A percentile compares a stretch with the other conserved stretches of the same genome.
These are phyloP conservation scores for Penaeus chinensis DNA, from an alignment of 1,140 invertebrate genomes.

Conservation along the genomic window DNA sequence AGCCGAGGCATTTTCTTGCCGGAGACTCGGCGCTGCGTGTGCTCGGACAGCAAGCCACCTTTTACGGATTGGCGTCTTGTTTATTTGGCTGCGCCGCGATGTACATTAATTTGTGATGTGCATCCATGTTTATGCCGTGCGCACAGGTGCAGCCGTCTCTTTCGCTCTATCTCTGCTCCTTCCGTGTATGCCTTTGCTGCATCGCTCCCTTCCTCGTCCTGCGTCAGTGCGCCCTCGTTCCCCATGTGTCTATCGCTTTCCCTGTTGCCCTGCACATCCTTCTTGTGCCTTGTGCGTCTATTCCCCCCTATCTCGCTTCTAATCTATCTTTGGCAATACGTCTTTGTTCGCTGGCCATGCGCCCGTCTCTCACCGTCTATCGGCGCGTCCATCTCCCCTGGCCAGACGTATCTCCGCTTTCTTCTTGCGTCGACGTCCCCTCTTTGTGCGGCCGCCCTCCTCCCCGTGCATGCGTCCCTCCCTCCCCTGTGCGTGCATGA, in stretches of 20 bases:
- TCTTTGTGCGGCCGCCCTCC: not conserved
- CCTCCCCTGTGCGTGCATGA: not conserved
- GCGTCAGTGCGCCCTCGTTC: not conserved
- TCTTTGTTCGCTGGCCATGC: constrained; percentile 11
- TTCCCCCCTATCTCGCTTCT: not conserved
- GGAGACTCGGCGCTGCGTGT: no score
- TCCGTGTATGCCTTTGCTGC: not conserved
- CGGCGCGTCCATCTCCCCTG: constrained; percentile 21
- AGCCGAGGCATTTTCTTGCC: no score
- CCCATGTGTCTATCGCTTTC: constrained; percentile 13
- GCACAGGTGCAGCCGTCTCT: no score
- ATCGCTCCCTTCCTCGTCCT: constrained; percentile 3
- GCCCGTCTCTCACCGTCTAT: constrained; percentile 3
- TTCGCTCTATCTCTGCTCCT: no score
- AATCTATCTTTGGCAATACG: not conserved
- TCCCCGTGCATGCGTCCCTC: not conserved
- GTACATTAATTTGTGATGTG: no score
- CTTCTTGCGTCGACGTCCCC: constrained; percentile 9
- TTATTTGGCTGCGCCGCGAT: no score
- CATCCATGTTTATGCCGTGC: no score
- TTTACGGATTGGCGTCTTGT: no score
- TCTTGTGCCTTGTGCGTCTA: not conserved
- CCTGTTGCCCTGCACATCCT: constrained; percentile 1
- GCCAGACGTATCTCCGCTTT: constrained; percentile 9
- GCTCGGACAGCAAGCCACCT: no score